Conservation (phyloP, 2,888 invertebrate species). For the Diarsia dahlii region DNA sequence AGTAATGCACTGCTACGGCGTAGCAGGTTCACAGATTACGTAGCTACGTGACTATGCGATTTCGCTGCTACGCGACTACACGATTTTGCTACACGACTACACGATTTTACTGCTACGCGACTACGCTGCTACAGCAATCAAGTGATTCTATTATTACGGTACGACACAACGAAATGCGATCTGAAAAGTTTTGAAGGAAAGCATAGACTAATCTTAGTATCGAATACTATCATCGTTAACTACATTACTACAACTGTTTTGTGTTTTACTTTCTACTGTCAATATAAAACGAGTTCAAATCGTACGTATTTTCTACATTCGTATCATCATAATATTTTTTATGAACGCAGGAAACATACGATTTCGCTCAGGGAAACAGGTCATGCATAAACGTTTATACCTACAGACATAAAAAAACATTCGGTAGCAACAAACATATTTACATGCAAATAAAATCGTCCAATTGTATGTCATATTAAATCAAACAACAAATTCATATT, state of each 20-base stretch:
- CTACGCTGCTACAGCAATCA: conserved; percentile 2
- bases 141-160: background rate
- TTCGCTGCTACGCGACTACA: conserved; percentile 15
- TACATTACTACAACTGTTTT: background rate
- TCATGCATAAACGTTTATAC: conserved; percentile 41
- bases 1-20: conserved; percentile 18
- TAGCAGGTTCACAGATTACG: conserved; percentile 8
- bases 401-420: conserved; percentile 31
- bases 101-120: background rate
- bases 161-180: background rate
- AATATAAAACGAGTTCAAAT: no score
- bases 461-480: conserved; percentile 60
- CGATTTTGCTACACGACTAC: conserved; percentile 12
- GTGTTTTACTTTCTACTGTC: background rate
- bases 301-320: background rate
- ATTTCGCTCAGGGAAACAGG: conserved; percentile 23
- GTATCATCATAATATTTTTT: background rate
- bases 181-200: background rate
- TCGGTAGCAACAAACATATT: conserved; percentile 29
- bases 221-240: background rate
- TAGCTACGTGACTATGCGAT: conserved; percentile 7
- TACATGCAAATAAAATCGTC: conserved; percentile 57
- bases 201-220: background rate
- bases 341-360: conserved; percentile 15
- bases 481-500: conserved; percentile 56